Base-by-base conservation (phyloP, 2,888 invertebrate genomes). In the Lamellibrachia satsuma region DNA sequence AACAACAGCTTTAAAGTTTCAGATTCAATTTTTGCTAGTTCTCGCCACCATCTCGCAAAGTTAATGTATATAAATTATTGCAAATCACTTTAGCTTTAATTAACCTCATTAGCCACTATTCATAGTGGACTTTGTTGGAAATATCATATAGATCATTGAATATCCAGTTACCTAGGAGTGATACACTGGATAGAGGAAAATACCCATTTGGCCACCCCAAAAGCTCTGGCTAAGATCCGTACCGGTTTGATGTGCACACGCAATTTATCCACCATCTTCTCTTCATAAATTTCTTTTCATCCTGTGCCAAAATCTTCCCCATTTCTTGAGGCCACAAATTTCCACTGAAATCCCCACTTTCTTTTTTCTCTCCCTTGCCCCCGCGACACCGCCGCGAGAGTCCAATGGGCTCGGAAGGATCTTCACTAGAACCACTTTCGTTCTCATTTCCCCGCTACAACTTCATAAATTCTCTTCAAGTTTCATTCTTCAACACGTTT, bases 221-320 rank as follows among this genome's bases (percentile, higher is more conserved):
- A 22, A 75, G 75, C 75, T 75, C 75, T 75, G 75, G 75, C 75
- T 75, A n/a, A 75, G 75, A 75, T 75, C 75, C 75, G n/a, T 75
- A 75, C 75, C 75, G 75, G 75, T 75, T 22, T 75, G 75, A 75
- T 22, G 75, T 75, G 22, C 75, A 75, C 75, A 75, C 75, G 2
- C 75, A 75, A 75, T n/a, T 75, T 75, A 75, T 75, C 75, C 75
- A 75, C n/a, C 22, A 75, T 75, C 75, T 75, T 75, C 75, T 75
- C 75, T 75, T 75, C 75, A 75, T n/a, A 75, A 75, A 75, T 75
- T 75, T 75, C 75, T 75, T 75, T 75, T 75, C 75, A 75, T 75
- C 75, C 2, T 22, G 22, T 75, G 75, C 75, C 75, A 75, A 75
- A 75, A 75, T 75, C 75, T 75, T 75, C 15, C 75, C 75, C 75